These are phyloP conservation scores for Panagrolaimus sp. DNA, from an alignment of 1,140 invertebrate genomes.

Conservation along the genomic window DNA sequence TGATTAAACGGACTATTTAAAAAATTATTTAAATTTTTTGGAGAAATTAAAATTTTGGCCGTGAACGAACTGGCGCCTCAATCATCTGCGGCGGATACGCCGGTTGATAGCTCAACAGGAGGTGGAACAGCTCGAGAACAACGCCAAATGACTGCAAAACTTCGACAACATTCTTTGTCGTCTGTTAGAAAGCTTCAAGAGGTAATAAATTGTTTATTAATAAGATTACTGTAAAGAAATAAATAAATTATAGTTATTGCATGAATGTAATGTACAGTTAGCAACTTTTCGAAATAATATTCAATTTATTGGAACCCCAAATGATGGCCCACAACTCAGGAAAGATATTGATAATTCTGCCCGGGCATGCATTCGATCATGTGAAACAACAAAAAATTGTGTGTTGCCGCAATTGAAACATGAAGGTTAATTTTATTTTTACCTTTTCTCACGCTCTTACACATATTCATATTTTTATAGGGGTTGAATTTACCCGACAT, in stretches of 20 bases:
- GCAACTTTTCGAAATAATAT: conserved; percentile 49
- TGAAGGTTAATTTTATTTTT: conserved; percentile 49
- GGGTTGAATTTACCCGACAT: conserved; percentile 39
- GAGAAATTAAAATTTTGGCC: too few relatives aligned
- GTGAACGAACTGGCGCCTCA: background rate
- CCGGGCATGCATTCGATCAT: conserved; percentile 53
- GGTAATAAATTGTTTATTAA: conserved; percentile 4
- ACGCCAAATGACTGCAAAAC: conserved; percentile 48
- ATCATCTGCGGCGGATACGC: conserved; percentile 2
- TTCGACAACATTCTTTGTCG: conserved; percentile 54
- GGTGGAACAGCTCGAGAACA: conserved; percentile 12
- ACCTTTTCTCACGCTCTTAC: conserved; percentile 20
- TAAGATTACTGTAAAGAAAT: background rate
- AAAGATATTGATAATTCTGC: conserved; percentile 50
- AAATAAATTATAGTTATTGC: conserved; percentile 44
- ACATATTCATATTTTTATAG: conserved; percentile 18
- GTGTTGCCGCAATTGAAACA: conserved; percentile 56
- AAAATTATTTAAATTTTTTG: too few relatives aligned
- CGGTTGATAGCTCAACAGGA: background rate
- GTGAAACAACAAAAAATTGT: conserved; percentile 54
- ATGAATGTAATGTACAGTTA: conserved; percentile 56
- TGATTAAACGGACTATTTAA: too few relatives aligned
- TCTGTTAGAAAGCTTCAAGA: conserved; percentile 50
- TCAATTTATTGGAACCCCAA: conserved; percentile 53
- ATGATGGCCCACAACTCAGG: conserved; percentile 45